Evolutionary conservation across 2,113 vertebrate species (phyloP).

Genomic region (Coreoperca whiteheadi): DNA sequence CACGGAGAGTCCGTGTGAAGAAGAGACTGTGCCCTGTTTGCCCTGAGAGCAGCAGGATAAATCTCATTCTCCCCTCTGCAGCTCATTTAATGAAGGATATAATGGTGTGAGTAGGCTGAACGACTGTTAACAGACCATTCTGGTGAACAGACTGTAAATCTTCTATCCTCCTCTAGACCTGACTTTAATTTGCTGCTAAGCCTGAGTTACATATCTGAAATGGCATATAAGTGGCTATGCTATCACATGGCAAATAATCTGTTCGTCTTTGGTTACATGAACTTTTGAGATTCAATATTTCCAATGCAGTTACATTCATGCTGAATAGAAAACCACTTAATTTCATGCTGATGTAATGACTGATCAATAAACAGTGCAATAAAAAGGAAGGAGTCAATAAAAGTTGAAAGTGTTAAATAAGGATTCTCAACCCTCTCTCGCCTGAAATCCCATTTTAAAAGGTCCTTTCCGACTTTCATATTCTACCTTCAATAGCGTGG

Average conservation of each 20-base stretch:
- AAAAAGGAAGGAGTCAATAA: constrained; percentile 48
- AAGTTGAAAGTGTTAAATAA: constrained; percentile 54
- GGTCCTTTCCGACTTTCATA: neutral
- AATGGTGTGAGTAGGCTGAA: constrained; percentile 70
- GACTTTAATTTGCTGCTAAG: constrained; percentile 62
- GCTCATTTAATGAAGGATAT: constrained; percentile 76
- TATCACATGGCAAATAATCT: constrained; percentile 46
- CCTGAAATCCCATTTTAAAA: constrained; percentile 5
- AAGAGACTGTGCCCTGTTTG: constrained; percentile 68
- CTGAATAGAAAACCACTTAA: constrained; percentile 36
- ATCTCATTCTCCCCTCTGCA: constrained; percentile 67
- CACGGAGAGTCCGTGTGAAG: constrained; percentile 65
- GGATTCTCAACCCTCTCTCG: constrained; percentile 1
- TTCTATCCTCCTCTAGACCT: constrained; percentile 54
- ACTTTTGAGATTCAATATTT: constrained; percentile 29
- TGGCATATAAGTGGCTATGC: constrained; percentile 18
- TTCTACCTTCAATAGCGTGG: neutral
- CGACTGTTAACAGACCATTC: constrained; percentile 67
- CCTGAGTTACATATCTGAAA: constrained; percentile 58
- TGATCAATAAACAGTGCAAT: constrained; percentile 40
- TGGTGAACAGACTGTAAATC: constrained; percentile 66
- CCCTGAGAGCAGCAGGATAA: constrained; percentile 70
- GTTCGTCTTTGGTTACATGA: constrained; percentile 42
- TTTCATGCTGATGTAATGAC: constrained; percentile 43
- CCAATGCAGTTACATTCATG: neutral